Evolutionary conservation across 2,888 invertebrate species (phyloP), one percentile per base, ranked within the genome.

Genomic region (Cenopis cana): DNA sequence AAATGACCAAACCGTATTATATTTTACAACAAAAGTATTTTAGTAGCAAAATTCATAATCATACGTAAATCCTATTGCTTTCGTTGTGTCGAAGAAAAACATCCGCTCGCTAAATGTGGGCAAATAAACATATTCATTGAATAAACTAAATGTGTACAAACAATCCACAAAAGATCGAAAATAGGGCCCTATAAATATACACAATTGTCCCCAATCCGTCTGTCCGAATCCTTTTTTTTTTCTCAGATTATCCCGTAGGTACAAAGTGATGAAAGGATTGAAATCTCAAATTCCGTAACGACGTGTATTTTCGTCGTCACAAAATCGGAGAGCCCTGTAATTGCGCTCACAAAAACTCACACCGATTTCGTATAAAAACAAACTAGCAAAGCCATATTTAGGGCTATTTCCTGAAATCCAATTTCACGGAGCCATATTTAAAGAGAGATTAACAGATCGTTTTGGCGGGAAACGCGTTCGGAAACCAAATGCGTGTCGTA

Each of bases 131-230:
- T 64, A 64, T 78, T 73, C 77, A 79, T 76, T 86, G 87, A 85
- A 88, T 88, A 83, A 86, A 86, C 85, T 85, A 84, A 90, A 91
- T 88, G 88, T 93, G 91, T 81, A 89, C 88, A 91, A 91, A 91
- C 90, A 91, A 74, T 74, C 73, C 72, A 87, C 86, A 88, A 87
- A 80, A 77, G 81, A 75, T 76, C 72, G 73, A 78, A 83, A 82
- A 84, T 84, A 84, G 80, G 79, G 73, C 78, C 79, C 82, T 83
- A 85, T 86, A 89, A 90, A 91, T 88, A 90, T 87, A 82, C 82
- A 83, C 82, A 76, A 84, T 85, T 84, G 78, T 82, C 74, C 74
- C 81, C 83, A 80, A 86, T 82, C 81, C 78, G 75, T 77, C 78
- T 81, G 82, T 82, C 75, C 78, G 66, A 79, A 80, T 76, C 83